Percentiles rank a stretch among this genome's conserved stretches.
Conservation (phyloP, 2,113 vertebrate genomes). For the Sylvicapra grimmia region DNA sequence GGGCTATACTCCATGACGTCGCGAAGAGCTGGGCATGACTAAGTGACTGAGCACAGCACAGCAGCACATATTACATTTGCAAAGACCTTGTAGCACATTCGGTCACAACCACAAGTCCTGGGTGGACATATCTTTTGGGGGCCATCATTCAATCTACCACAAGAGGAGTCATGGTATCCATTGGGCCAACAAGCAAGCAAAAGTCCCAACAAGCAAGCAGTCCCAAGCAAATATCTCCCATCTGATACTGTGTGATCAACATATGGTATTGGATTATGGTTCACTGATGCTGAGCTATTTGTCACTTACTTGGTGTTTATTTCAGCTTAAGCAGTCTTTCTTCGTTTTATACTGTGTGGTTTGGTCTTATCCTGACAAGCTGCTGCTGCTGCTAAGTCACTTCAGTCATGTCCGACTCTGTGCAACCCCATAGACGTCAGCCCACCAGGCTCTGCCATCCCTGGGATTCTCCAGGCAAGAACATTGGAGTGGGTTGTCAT, state of each 20-base stretch:
- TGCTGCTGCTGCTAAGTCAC: no score
- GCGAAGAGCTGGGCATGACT: fast-evolving
- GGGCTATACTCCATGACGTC: neutral
- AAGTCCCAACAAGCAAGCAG: no score
- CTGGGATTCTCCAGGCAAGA: no score
- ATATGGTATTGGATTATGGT: neutral
- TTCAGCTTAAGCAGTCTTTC: neutral
- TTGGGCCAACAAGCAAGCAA: neutral
- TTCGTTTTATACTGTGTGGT: neutral
- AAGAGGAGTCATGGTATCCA: neutral
- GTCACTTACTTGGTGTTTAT: neutral
- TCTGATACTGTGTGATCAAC: neutral
- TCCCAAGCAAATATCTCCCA: neutral
- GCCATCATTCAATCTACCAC: neutral
- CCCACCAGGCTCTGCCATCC: no score
- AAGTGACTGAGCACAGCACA: neutral
- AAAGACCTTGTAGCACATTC: neutral
- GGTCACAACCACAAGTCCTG: neutral
- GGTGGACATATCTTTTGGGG: neutral
- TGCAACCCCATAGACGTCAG: no score
- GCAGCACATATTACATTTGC: neutral
- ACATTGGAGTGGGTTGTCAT: no score
- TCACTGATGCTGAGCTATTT: neutral
- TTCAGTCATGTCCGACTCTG: no score
- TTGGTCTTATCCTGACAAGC: neutral